Conservation (phyloP, 2,888 invertebrate species). For the Sabatieria punctata region DNA sequence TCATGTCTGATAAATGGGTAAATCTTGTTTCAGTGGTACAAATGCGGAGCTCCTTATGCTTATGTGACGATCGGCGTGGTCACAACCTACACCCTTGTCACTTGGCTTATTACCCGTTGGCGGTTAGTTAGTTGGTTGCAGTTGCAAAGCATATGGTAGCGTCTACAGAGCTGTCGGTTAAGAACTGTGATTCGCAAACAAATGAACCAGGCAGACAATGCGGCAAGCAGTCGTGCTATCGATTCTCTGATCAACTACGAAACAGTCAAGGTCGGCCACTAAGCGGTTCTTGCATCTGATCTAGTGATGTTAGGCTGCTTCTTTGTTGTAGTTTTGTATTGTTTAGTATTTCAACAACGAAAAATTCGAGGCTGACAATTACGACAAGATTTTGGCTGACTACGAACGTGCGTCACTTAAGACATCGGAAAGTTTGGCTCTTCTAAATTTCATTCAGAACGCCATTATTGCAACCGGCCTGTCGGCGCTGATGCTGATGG, state of each 20-base stretch:
- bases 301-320: background rate
- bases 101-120: slow-evolving; percentile 80
- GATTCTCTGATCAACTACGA: slow-evolving; percentile 98
- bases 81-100: slow-evolving; percentile 66
- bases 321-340: background rate
- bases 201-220: slow-evolving; percentile 65
- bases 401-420: slow-evolving; percentile 74
- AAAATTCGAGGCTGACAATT: slow-evolving; percentile 69
- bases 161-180: slow-evolving; percentile 14
- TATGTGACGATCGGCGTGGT: slow-evolving; percentile 79
- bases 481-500: slow-evolving; percentile 78
- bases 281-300: too few relatives aligned
- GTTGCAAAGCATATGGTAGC: too few relatives aligned
- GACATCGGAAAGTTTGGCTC: slow-evolving; percentile 48
- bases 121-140: slow-evolving; percentile 33
- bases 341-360: slow-evolving; percentile 93
- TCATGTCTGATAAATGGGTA: background rate
- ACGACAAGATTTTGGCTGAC: slow-evolving; percentile 62
- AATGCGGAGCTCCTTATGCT: slow-evolving; percentile 53
- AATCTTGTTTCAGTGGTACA: slow-evolving; percentile 38
- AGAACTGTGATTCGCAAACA: background rate
- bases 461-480: slow-evolving; percentile 84
- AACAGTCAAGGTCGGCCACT: slow-evolving; percentile 67
- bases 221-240: slow-evolving; percentile 89
- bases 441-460: slow-evolving; percentile 70